Evolutionary conservation across 2,113 vertebrate genomes (phyloP).

Genomic region (Nannospalax galili): DNA sequence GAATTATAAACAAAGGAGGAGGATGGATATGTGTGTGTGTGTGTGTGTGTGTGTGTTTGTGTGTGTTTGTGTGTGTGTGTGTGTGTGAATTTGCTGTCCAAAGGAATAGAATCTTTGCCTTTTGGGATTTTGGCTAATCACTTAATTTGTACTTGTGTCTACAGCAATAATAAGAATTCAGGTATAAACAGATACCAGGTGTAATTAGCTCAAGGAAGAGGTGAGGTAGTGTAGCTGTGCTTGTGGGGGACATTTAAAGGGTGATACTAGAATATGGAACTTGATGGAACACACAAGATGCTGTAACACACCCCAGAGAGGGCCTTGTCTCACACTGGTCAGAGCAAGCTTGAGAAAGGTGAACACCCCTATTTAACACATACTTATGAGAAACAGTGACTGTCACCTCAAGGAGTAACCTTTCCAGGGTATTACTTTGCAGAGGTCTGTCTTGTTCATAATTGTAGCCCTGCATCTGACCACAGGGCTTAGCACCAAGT

Average conservation of each 20-base stretch:
- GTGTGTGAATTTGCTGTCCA: too few species aligned
- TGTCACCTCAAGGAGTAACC: background rate
- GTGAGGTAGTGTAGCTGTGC: rapidly evolving
- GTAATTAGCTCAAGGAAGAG: background rate
- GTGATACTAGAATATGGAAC: background rate
- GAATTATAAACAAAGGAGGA: background rate
- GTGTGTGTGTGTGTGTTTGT: too few species aligned
- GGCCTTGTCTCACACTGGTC: too few species aligned
- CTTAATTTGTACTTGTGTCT: background rate
- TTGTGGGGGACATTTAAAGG: background rate
- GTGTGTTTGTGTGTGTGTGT: background rate
- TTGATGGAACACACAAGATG: background rate
- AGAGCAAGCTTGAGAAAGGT: background rate
- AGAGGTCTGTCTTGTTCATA: background rate
- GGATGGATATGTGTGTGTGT: background rate
- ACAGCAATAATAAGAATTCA: background rate
- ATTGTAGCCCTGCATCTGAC: background rate
- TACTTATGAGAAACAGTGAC: background rate
- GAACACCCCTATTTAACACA: background rate
- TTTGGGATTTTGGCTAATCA: background rate
- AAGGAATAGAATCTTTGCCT: background rate
- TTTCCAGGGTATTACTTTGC: background rate
- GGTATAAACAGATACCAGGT: background rate
- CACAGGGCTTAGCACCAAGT: background rate
- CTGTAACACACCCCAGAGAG: background rate